A percentile compares a stretch with the other conserved stretches of the same genome.
Conservation (phyloP, 2,113 vertebrate genomes). For the Aspiorhynchus laticeps region DNA sequence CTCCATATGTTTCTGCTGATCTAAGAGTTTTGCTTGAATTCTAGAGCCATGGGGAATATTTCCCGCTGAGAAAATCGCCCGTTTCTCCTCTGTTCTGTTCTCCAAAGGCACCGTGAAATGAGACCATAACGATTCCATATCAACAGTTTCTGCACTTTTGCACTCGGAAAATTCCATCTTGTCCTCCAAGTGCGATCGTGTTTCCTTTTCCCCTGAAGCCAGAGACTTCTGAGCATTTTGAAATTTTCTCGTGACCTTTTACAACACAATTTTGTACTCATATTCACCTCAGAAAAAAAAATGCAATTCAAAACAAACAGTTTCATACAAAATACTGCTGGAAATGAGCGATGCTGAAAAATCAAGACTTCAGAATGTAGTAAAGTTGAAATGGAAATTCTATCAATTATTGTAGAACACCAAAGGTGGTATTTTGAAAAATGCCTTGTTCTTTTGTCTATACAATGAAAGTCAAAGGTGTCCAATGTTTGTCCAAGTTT, state of each 20-base stretch:
- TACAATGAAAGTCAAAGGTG: too few relatives aligned
- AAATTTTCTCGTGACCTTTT: background rate
- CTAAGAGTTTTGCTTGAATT: constrained; percentile 17
- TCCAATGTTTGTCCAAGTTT: background rate
- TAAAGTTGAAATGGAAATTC: too few relatives aligned
- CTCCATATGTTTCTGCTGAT: constrained; percentile 29
- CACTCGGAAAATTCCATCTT: background rate
- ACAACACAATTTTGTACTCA: background rate
- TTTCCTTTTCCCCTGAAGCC: background rate
- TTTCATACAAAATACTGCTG: background rate
- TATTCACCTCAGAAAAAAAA: background rate
- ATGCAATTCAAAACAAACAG: background rate
- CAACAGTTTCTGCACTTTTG: background rate
- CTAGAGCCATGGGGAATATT: constrained; percentile 16
- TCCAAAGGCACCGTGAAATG: background rate
- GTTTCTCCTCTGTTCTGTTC: constrained; percentile 34
- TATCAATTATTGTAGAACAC: too few relatives aligned
- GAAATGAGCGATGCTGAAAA: background rate
- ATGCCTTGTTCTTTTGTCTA: too few relatives aligned
- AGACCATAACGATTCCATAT: background rate
- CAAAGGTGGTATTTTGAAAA: too few relatives aligned
- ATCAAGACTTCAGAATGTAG: too few relatives aligned
- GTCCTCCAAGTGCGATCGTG: background rate
- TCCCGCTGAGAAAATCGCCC: constrained; percentile 6
- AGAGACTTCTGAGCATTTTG: background rate